Conservation (phyloP, 2,888 invertebrate species). For the Lasioglossum calceatum region DNA sequence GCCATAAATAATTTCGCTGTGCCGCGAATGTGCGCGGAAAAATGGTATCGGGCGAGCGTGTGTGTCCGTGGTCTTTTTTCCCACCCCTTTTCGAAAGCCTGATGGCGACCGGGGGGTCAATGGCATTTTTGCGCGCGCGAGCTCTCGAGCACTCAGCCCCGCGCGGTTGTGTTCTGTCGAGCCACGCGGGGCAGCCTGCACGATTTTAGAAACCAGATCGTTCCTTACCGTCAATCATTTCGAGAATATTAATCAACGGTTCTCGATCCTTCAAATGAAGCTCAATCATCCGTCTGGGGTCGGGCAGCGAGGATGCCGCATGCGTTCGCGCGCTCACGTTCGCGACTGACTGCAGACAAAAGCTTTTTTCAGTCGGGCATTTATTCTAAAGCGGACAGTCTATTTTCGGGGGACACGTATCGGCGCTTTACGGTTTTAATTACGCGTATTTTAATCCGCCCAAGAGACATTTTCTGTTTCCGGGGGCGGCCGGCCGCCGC, state of each 20-base stretch:
- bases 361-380: constrained; percentile 76
- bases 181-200: neutral
- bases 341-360: constrained; percentile 68
- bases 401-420: constrained; percentile 77
- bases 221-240: constrained; percentile 73
- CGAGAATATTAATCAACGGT: constrained; percentile 76
- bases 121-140: constrained; percentile 62
- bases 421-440: constrained; percentile 80
- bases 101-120: constrained; percentile 62
- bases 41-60: constrained; percentile 20
- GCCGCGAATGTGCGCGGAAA: constrained; percentile 28
- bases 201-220: constrained; percentile 66
- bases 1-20: constrained; percentile 64
- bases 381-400: constrained; percentile 75
- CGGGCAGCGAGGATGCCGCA: neutral
- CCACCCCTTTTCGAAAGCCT: constrained; percentile 26
- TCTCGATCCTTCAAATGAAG: constrained; percentile 78
- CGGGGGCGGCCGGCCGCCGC: constrained; percentile 28
- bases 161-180: neutral
- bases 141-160: neutral
- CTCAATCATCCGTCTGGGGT: constrained; percentile 73
- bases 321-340: constrained; percentile 40
- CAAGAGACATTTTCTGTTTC: constrained; percentile 77
- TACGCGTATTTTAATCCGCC: constrained; percentile 79
- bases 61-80: constrained; percentile 18